phyloP scores from a whole-genome alignment of 1,140 invertebrate species.

The Meloidogyne hapla region DNA sequence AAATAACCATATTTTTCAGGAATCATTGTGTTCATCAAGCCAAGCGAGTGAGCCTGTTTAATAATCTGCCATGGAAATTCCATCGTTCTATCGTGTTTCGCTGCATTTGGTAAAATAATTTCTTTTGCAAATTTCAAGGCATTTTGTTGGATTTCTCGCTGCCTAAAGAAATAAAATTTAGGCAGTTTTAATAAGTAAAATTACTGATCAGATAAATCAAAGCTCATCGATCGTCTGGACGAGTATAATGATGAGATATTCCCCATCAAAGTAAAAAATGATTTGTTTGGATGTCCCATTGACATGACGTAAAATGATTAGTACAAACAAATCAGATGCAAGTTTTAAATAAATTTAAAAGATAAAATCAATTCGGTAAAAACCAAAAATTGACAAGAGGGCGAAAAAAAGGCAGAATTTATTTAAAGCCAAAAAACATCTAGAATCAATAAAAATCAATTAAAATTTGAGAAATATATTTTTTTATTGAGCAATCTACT shows the following conservation, averaged over 20 bases:
- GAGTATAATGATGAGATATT: too few relatives aligned
- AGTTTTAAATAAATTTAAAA: not conserved
- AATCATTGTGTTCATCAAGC: slow-evolving; percentile 83
- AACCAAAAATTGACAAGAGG: too few relatives aligned
- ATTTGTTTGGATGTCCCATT: too few relatives aligned
- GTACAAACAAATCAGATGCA: too few relatives aligned
- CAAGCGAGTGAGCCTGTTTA: slow-evolving; percentile 86
- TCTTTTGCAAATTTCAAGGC: slow-evolving; percentile 87
- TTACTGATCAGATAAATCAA: slow-evolving; percentile 50
- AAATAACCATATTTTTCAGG: slow-evolving; percentile 69
- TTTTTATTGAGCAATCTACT: too few relatives aligned
- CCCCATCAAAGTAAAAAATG: too few relatives aligned
- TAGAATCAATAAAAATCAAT: too few relatives aligned
- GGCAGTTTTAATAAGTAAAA: not conserved
- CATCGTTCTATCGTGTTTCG: slow-evolving; percentile 83
- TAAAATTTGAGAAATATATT: too few relatives aligned
- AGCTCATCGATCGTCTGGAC: slow-evolving; percentile 31
- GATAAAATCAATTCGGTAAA: too few relatives aligned
- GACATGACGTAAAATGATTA: too few relatives aligned
- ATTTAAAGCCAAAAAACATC: too few relatives aligned
- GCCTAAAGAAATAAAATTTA: slow-evolving; percentile 11
- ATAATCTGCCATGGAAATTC: slow-evolving; percentile 90
- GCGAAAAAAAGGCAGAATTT: too few relatives aligned
- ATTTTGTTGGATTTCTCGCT: slow-evolving; percentile 65
- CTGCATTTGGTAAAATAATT: slow-evolving; percentile 85